phyloP scores from a whole-genome alignment of 2,888 invertebrate genomes.

The Parapristionchus giblindavisi region DNA sequence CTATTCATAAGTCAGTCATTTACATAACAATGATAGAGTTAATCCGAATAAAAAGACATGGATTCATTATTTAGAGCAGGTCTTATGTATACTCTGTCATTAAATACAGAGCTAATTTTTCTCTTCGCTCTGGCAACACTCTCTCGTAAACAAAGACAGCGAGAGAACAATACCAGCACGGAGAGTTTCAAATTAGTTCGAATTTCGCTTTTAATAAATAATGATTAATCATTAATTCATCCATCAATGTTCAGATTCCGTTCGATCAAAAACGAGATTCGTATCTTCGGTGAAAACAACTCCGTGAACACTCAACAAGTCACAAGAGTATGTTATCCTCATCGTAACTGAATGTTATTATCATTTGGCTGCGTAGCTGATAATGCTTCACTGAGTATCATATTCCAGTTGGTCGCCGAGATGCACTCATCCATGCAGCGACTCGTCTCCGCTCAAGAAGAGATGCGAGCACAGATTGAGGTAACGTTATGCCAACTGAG shows the following conservation, averaged over 20 bases:
- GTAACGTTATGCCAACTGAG: too few relatives aligned
- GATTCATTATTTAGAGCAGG: too few relatives aligned
- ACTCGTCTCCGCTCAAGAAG: slow-evolving; percentile 64
- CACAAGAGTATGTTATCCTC: slow-evolving; percentile 60
- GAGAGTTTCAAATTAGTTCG: too few relatives aligned
- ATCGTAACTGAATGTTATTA: too few relatives aligned
- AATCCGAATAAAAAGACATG: too few relatives aligned
- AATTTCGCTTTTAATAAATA: too few relatives aligned
- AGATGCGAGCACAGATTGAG: slow-evolving; percentile 68
- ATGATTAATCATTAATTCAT: not conserved
- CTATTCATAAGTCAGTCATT: slow-evolving; percentile 62
- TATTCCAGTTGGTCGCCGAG: slow-evolving; percentile 62
- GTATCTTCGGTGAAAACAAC: slow-evolving; percentile 65
- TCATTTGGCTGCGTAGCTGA: not conserved
- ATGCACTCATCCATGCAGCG: slow-evolving; percentile 68
- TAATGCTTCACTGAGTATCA: not conserved
- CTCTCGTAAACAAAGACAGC: too few relatives aligned
- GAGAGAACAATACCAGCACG: too few relatives aligned
- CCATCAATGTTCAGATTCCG: slow-evolving; percentile 59
- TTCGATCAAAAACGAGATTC: slow-evolving; percentile 67
- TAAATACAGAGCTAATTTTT: too few relatives aligned
- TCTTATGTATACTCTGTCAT: too few relatives aligned
- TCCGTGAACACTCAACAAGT: slow-evolving; percentile 64
- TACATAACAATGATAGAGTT: too few relatives aligned
- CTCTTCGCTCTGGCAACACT: too few relatives aligned